Base-by-base conservation (phyloP, 2,888 invertebrate genomes). In the Seira sanloemensis region DNA sequence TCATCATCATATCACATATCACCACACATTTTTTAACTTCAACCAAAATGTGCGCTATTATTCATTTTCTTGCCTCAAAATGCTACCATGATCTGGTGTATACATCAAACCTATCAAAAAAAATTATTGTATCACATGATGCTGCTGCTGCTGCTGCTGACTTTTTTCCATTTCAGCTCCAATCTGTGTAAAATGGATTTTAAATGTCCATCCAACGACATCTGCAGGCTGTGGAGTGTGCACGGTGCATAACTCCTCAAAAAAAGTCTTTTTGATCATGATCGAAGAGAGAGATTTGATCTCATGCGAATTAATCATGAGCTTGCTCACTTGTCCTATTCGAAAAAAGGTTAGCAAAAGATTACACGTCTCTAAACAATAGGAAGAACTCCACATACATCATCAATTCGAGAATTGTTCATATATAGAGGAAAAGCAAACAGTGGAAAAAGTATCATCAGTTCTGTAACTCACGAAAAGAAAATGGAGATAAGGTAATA, bases 1-100 rank as follows among this genome's bases (percentile, higher is more conserved):
- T 25, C 27, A 74, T 73, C 71, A 21, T 74, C 79, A 68, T 54
- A 67, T 80, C 74, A 68, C 79, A 80, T 74, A 66, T 73, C 68
- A 25, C 79, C 67, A 65, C 58, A 67, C 79, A 80, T 80, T 78
- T 78, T 78, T 80, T 74, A 80, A 66, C 79, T 71, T 80, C 68
- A 80, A 80, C 68, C 58, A 74, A 80, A 74, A 80, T 74, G 67
- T 74, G 37, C 37, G 37, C 12, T 73, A 80, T 74, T 80, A 80
- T 74, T 80, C 74, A 73, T 80, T 74, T 80, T 50, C 68, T 37
- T 23, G 18, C 46, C 37, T 37, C 37, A 12, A 12, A n/a, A 37
- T 37, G 37, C 4, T 37, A 37, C 37, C 37, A 37, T 7, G 5
- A 37, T 37, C 37, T n/a, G n/a, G n/a, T n/a, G n/a, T n/a, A 37